Evolutionary conservation across 1,140 invertebrate species (phyloP), one percentile per base, ranked within the genome.

Genomic region (Trachelipus rathkii): DNA sequence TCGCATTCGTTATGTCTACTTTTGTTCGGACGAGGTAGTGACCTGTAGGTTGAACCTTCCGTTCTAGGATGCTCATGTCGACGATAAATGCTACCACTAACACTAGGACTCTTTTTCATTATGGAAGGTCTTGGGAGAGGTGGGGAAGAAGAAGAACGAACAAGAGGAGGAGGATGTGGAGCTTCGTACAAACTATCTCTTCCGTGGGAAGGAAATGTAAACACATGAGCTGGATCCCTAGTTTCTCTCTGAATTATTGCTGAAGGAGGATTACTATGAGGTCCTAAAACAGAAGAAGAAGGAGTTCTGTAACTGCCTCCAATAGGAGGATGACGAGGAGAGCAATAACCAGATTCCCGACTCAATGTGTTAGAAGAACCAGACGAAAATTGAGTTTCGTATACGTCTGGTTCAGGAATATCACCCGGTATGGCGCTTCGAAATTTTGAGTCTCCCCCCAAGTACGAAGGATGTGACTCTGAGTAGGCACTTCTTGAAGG

Each of bases 91-190:
- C 74, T 70, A 13, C 73, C 79, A 45, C 79, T 78, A 44, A 78
- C 75, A 67, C 79, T 81, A 5, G 79, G 79, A 0, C 76, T 77
- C 72, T 78, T 81, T 72, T 81, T 81, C 79, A 81, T 81, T 69
- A 73, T 75, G 71, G 79, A 77, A 21, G 71, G 60, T 13, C 74
- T 76, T 15, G 74, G 74, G 66, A 76, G 79, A 11, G 76, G 72
- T 11, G 73, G 44, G 44, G 71, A 60, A 19, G 50, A 60, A 19
- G 50, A 60, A 8, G 50, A 60, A 13, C 50, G 50, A 60, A 60
- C 50, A 19, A 60, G 50, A 60, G 50, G 50, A 19, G 50, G 44
- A 13, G 74, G 73, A 60, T 13, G 50, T 13, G 50, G 44, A 13
- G 74, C 67, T 68, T 77, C 77, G 72, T 77, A 77, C 44, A 74